Evolutionary conservation across 2,797 vertebrate species (phyloP), one percentile per base, ranked within the genome.

Genomic region (Bovichtus diacanthus): DNA sequence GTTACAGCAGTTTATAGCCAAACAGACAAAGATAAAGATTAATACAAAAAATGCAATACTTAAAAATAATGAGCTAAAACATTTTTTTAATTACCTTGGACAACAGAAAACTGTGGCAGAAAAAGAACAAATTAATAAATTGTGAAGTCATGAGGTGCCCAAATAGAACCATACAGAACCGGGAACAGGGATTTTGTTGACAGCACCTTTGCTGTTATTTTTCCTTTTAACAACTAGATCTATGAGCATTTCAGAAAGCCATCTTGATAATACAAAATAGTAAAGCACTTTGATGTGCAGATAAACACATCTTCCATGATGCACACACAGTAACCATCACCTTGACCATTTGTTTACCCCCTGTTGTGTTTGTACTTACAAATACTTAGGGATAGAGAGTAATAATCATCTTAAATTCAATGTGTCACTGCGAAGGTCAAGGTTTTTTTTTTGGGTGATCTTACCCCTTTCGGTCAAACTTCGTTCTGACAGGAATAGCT

Each of bases 151-250:
- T 38, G 13, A 9, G 23, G 27, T 47, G 41, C 25, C 2, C 29
- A 16, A 23, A 34, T 5, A 41, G 15, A 36, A n/a, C 25, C 13
- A 9, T 3, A 0, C 23, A 0, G 23, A 25, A 50, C 2, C 8
- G 41, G 38, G 39, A 54, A n/a, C n/a, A n/a, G 4, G 5, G 38
- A 13, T 31, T 55, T 53, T 59, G 19, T 39, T 23, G 29, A 39
- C 53, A 58, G 55, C 51, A 29, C 31, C 12, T 29, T 41, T 16
- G 5, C 36, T 61, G 9, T 41, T 55, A 21, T 53, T 36, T 70
- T 74, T 41, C 21, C 47, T 70, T 74, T 65, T 44, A 53, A 55
- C 18, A 21, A 27, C 3, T 23, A n/a, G n/a, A n/a, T n/a, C n/a
- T n/a, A n/a, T n/a, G 39, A 55, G 41, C 16, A 31, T 75, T 78